These are phyloP conservation scores for Otolemur garnettii DNA, from an alignment of 2,113 vertebrate species.

Conservation along the genomic window DNA sequence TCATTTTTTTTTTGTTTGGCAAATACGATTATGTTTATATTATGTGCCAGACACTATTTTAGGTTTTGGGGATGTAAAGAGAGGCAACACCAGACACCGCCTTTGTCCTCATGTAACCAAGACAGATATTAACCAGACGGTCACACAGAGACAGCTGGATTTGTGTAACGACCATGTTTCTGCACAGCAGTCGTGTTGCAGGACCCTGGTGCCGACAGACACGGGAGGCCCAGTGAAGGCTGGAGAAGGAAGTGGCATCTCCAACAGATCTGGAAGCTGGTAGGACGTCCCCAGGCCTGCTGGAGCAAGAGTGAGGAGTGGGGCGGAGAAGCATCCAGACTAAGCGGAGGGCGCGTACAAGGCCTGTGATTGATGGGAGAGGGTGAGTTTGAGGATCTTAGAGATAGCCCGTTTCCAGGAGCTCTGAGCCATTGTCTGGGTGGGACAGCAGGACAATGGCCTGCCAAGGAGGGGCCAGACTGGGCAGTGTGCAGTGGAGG, in stretches of 20 bases:
- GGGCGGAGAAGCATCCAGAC: background rate
- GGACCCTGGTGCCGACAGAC: background rate
- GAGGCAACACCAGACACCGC: background rate
- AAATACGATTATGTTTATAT: background rate
- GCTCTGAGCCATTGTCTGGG: background rate
- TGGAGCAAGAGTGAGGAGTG: background rate
- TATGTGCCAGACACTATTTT: background rate
- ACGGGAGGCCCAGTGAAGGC: background rate
- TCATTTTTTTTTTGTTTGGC: background rate
- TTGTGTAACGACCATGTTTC: background rate
- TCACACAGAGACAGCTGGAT: background rate
- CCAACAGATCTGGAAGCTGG: background rate
- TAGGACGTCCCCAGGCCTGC: too few relatives aligned
- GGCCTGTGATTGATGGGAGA: background rate
- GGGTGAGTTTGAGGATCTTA: background rate
- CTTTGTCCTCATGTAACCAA: background rate
- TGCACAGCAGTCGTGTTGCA: too few relatives aligned
- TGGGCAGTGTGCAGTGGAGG: rapidly evolving
- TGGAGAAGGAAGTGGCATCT: background rate
- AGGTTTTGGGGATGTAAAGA: background rate
- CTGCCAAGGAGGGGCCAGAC: background rate
- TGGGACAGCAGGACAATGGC: background rate
- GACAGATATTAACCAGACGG: background rate
- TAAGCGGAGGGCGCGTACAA: background rate
- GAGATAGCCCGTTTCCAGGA: background rate